Evolutionary conservation across 2,113 vertebrate species (phyloP), one percentile per base, ranked within the genome.

Genomic region (Gasterosteus aculeatus): DNA sequence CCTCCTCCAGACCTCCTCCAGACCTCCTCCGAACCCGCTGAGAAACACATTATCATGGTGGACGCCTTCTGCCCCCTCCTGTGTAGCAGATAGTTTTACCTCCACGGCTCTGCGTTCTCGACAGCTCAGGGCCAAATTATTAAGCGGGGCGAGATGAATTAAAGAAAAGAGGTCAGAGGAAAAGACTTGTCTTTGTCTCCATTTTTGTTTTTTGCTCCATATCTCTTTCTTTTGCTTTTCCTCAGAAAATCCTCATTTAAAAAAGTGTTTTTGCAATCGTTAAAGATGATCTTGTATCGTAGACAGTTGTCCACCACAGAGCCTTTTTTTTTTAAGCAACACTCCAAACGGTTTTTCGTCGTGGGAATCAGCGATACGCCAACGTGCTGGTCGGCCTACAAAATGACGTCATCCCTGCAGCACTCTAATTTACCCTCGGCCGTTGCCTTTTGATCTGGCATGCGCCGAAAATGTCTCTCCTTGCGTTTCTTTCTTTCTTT

Each of bases 71-170:
- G 6, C 14, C 5, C 8, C 64, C 72, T 61, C 70, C 71, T 63
- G 63, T 86, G 69, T 10, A 26, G 81, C 61, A 77, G 79, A 90
- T 81, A 84, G 75, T 80, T 89, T 88, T 80, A 85, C 82, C 76
- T 81, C 72, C n/a, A 54, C 71, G 66, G 75, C 41, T 15, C 51
- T 2, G 53, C 8, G 16, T 15, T 83, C 69, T 51, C 78, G 68
- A 86, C 84, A 84, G 70, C 47, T 82, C 49, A 3, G 6, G 12
- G 68, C 51, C 47, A 14, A 72, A 73, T 44, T 60, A 69, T 83
- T 78, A 75, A 53, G 64, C 62, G 29, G 61, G 39, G 58, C 29
- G 18, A n/a, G 61, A 33, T 2, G 3, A 51, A 62, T 64, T 54
- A 35, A 22, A 33, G 29, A 58, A 82, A 16, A 5, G 8, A 53